Conservation (phyloP, 2,888 invertebrate species). For the Drosophila pegasa region DNA sequence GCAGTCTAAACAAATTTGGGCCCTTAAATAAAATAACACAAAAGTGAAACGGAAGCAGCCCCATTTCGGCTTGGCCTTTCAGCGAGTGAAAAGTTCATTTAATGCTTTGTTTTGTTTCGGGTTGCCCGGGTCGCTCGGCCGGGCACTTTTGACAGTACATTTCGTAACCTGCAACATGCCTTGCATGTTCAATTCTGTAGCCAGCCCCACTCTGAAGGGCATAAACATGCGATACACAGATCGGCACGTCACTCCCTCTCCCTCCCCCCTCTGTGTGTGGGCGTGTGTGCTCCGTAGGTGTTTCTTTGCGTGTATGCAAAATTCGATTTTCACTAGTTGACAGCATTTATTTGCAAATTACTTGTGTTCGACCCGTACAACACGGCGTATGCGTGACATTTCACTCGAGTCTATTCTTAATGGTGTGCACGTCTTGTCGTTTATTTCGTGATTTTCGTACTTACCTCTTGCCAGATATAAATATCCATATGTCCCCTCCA, state of each 20-base stretch:
- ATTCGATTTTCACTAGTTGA: conserved; percentile 65
- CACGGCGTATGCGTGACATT: conserved; percentile 37
- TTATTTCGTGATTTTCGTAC: conserved; percentile 34
- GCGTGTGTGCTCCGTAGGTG: conserved; percentile 7
- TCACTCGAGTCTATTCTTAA: conserved; percentile 10
- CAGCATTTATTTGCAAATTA: conserved; percentile 73
- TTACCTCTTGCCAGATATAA: conserved; percentile 3
- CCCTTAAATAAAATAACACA: conserved; percentile 42
- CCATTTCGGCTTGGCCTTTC: conserved; percentile 16
- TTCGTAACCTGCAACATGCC: conserved; percentile 59
- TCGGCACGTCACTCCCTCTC: not conserved
- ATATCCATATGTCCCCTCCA: not conserved
- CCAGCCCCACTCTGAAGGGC: conserved; percentile 22
- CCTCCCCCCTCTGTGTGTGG: too few species aligned
- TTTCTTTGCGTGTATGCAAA: conserved; percentile 10
- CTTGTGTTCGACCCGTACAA: conserved; percentile 54
- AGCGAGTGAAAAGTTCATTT: conserved; percentile 56
- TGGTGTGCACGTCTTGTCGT: conserved; percentile 26
- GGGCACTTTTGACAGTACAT: conserved; percentile 60
- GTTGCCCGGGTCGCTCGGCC: conserved; percentile 19
- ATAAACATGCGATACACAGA: conserved; percentile 26
- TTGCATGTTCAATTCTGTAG: conserved; percentile 67
- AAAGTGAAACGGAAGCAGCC: conserved; percentile 41
- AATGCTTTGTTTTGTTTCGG: conserved; percentile 51
- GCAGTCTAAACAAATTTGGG: conserved; percentile 47